Evolutionary conservation across 1,140 invertebrate species (phyloP).

Genomic region (Drosophila kohkoa): DNA sequence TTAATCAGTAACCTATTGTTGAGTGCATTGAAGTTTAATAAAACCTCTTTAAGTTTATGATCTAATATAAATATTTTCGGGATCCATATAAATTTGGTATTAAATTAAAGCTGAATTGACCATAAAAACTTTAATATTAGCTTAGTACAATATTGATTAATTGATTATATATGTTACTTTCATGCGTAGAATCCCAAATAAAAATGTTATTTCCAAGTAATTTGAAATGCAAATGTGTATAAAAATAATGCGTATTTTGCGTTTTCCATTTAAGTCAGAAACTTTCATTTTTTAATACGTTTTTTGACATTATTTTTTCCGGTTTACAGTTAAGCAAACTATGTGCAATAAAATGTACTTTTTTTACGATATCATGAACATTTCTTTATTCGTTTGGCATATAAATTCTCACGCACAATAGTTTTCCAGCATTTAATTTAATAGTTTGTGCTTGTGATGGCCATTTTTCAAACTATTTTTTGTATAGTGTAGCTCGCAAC

Average conservation of each 20-base stretch:
- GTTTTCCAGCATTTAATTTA: constrained; percentile 64
- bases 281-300: not conserved
- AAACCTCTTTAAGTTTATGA: no score
- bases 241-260: not conserved
- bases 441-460: constrained; percentile 42
- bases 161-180: no score
- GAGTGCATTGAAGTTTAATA: no score
- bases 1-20: no score
- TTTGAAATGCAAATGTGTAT: constrained; percentile 2
- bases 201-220: not conserved
- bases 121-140: no score
- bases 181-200: no score
- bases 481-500: constrained; percentile 8
- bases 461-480: constrained; percentile 9
- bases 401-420: constrained; percentile 60
- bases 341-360: constrained; percentile 23
- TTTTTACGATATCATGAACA: not conserved
- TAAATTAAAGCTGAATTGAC: no score
- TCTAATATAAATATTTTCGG: no score
- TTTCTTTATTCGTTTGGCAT: constrained; percentile 4
- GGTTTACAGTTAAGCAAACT: constrained; percentile 6
- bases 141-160: no score
- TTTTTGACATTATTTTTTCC: constrained; percentile 25
- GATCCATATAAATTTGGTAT: no score
- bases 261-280: not conserved